Percentiles rank a stretch among this genome's conserved stretches.
These are phyloP conservation scores for Pachymerium ferrugineum DNA, from an alignment of 2,888 invertebrate species.

Conservation along the genomic window DNA sequence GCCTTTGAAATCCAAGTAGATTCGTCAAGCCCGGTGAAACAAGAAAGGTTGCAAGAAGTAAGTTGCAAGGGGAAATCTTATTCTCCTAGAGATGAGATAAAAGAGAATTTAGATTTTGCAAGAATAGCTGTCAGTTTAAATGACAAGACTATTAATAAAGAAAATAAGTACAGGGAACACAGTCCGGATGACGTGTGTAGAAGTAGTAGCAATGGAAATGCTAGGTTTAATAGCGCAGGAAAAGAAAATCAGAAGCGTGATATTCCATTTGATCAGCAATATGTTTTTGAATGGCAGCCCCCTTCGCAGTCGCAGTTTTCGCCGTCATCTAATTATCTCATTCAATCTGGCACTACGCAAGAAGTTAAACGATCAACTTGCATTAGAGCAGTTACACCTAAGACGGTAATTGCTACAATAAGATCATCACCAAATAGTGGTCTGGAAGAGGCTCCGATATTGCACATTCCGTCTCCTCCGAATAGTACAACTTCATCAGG, in stretches of 20 bases:
- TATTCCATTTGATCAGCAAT: not conserved
- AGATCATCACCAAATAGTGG: not conserved
- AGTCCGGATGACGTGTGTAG: too few species aligned
- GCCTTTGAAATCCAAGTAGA: not conserved
- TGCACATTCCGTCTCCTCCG: not conserved
- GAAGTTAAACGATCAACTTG: too few species aligned
- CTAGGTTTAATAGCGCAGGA: not conserved
- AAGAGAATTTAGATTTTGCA: too few species aligned
- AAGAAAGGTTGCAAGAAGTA: too few species aligned
- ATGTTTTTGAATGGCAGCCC: slow-evolving; percentile 22
- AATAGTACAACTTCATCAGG: not conserved
- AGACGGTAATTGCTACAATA: slow-evolving; percentile 26
- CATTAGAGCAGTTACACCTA: not conserved
- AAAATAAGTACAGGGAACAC: too few species aligned
- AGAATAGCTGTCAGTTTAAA: too few species aligned
- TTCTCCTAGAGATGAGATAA: too few species aligned
- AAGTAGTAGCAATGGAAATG: too few species aligned
- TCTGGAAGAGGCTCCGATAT: not conserved
- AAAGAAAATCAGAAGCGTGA: too few species aligned
- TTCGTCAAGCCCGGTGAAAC: not conserved
- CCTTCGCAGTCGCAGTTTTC: slow-evolving; percentile 29
- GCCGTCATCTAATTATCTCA: not conserved
- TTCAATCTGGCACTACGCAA: not conserved
- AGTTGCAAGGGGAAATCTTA: too few species aligned
- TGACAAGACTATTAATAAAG: too few species aligned